Evolutionary conservation across 2,113 vertebrate species (phyloP).

Genomic region (Promerops cafer): DNA sequence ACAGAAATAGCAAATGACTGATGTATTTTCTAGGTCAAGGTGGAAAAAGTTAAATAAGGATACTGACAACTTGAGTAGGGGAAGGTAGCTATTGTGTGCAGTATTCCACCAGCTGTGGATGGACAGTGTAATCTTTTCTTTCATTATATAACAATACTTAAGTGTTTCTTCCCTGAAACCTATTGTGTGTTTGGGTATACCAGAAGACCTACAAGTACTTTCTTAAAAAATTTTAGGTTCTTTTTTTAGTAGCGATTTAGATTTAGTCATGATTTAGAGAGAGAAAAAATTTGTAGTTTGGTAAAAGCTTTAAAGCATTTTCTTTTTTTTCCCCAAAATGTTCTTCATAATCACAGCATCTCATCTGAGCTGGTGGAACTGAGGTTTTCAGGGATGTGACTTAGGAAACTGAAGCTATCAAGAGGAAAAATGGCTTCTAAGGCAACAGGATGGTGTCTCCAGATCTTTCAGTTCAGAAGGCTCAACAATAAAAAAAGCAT

Average conservation of each 20-base stretch:
- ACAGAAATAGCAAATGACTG: conserved; percentile 30
- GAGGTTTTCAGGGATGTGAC: neutral
- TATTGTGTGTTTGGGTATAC: neutral
- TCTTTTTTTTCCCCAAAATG: neutral
- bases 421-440: neutral
- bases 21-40: conserved; percentile 49
- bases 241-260: neutral
- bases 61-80: neutral
- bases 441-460: neutral
- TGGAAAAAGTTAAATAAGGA: conserved; percentile 23
- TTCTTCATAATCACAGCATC: neutral
- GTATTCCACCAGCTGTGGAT: neutral
- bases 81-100: neutral
- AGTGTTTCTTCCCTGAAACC: neutral
- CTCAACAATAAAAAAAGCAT: neutral
- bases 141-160: neutral
- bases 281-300: neutral
- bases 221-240: neutral
- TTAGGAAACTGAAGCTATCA: neutral
- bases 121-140: neutral
- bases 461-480: neutral
- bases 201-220: neutral
- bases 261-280: neutral
- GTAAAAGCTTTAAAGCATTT: neutral
- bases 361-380: neutral